Evolutionary conservation across 2,888 invertebrate genomes (phyloP), one percentile per base, ranked within the genome.

Genomic region (Thyatira batis): DNA sequence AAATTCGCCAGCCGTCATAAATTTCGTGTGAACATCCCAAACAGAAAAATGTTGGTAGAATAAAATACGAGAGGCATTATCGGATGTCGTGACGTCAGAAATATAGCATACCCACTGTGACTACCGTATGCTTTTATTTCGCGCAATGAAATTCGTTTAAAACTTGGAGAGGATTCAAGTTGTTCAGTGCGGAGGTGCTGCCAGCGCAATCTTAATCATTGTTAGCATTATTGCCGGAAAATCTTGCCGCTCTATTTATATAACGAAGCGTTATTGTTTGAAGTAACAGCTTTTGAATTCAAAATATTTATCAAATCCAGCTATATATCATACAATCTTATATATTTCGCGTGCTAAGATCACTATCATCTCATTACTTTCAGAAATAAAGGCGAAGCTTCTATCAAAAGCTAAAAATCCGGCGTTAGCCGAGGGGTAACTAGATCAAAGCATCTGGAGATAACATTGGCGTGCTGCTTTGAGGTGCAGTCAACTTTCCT

Each of bases 141-240:
- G 70, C 60, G 71, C 76, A 80, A 82, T 84, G 79, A 82, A 89
- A 82, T 83, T 76, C 82, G 78, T 80, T 87, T 86, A 83, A 86
- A 83, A 86, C 73, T 88, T 89, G 88, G 85, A 87, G 71, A 69
- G 65, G 69, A 71, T 86, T 89, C 87, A 87, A 82, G 73, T 65
- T 62, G 68, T 77, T 63, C 63, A 73, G 68, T 55, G 61, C 27
- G 28, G 62, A 73, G 69, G 71, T 68, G 70, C 67, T 76, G 78
- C 82, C 78, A 78, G 73, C 63, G 61, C 61, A 67, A 72, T 75
- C 71, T 80, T 80, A 78, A 84, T 84, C 76, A 80, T 80, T 82
- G 80, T 82, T 84, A 79, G 73, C 74, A 69, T 79, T 79, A 76
- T 76, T 76, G 68, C 63, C 63, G 65, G 60, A 63, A 70, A 63